Evolutionary conservation across 2,797 vertebrate species (phyloP), one percentile per base, ranked within the genome.

Genomic region (Chaetophractus vellerosus): DNA sequence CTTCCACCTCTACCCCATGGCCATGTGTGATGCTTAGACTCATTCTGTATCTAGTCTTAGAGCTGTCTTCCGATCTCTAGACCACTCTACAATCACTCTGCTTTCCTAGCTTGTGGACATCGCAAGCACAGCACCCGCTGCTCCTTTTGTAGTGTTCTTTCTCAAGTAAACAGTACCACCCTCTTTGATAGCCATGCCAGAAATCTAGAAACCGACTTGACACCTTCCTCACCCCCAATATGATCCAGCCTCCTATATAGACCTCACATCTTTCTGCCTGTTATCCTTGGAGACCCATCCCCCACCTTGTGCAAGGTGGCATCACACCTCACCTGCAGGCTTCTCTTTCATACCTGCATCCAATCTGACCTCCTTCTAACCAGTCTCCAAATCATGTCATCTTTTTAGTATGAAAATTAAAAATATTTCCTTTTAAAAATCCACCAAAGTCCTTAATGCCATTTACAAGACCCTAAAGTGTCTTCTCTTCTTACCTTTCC

Each of bases 1-100:
- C 21, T 16, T 24, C 24, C 5, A 2, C 48, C 16, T 4, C 9
- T 6, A 16, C 3, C 31, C 31, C 36, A 26, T 57, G 82, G 69
- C 33, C 59, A 2, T 6, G 0, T 0, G 0, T 31, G 23, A 33
- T 38, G 24, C 61, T 80, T 68, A 0, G 1, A 11, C 2, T 0
- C 9, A 9, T 74, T 48, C 28, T 38, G 9, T 85, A 8, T 28
- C 52, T 45, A 16, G 15, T 57, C 4, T 41, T 21, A 24, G 66
- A 16, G 52, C 80, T 61, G 55, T 41, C 59, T 69, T 83, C 64
- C 26, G 64, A 11, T 48, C 23, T 75, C 26, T 6, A 52, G 33
- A 33, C 38, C 50, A 36, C 26, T 23, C 9, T 63, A 50, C 26
- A 71, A 15, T 19, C 18, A 55, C 8, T 71, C 78, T 63, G 8